A percentile compares a stretch with the other conserved stretches of the same genome.
These are phyloP conservation scores for Gephyroberyx darwinii DNA, from an alignment of 2,797 vertebrate species.

Conservation along the genomic window DNA sequence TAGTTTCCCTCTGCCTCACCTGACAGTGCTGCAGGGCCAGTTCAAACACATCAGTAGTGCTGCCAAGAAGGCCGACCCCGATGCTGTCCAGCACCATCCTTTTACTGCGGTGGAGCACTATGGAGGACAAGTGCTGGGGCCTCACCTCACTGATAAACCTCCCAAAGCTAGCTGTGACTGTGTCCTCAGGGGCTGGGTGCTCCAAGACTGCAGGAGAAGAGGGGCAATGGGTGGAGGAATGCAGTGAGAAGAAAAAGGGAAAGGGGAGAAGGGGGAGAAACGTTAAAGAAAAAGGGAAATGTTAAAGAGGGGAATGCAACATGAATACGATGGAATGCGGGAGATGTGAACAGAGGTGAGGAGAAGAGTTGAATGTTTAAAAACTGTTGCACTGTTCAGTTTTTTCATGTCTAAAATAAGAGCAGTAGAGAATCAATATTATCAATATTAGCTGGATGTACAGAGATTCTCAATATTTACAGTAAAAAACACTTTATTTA, in stretches of 20 bases:
- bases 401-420: neutral
- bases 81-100: conserved; percentile 92
- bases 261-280: no score
- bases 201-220: conserved; percentile 71
- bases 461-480: no score
- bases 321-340: neutral
- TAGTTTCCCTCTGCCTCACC: conserved; percentile 70
- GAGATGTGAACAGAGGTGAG: neutral
- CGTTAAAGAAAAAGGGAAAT: neutral
- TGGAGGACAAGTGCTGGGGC: conserved; percentile 80
- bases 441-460: no score
- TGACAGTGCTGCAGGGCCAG: conserved; percentile 85
- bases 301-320: no score
- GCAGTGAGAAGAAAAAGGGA: neutral
- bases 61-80: conserved; percentile 89
- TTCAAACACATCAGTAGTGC: conserved; percentile 85
- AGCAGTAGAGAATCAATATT: neutral
- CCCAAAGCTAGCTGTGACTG: conserved; percentile 86
- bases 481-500: no score
- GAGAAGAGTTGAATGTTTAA: no score
- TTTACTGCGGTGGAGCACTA: conserved; percentile 85
- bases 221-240: neutral
- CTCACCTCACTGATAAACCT: conserved; percentile 82
- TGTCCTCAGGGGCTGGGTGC: conserved; percentile 73
- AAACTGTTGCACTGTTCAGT: no score